These are phyloP conservation scores for Melanerpes aurifrons DNA, from an alignment of 2,113 vertebrate species.

Conservation along the genomic window DNA sequence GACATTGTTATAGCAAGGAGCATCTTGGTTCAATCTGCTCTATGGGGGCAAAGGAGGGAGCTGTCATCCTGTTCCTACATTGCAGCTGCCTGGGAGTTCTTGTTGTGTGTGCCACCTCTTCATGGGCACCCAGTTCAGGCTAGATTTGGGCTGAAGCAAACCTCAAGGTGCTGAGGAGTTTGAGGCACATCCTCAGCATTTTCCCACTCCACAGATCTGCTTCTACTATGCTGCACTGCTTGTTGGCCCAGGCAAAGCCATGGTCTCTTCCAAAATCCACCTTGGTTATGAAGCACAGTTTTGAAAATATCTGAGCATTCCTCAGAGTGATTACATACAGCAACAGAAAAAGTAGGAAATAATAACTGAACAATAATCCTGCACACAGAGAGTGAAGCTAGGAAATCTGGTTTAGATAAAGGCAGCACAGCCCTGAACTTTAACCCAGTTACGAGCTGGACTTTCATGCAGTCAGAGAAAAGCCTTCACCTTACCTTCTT, in stretches of 20 bases:
- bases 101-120: not conserved
- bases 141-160: not conserved
- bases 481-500: not conserved
- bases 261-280: not conserved
- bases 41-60: not conserved
- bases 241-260: not conserved
- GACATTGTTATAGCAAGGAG: not conserved
- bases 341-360: not conserved
- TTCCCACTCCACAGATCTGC: not conserved
- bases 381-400: not conserved
- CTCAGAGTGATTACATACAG: not conserved
- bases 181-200: not conserved
- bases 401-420: constrained; percentile 54
- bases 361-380: not conserved
- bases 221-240: not conserved
- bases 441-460: not conserved
- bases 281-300: not conserved
- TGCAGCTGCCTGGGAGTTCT: not conserved
- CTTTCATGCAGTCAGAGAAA: not conserved
- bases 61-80: not conserved
- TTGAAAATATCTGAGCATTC: not conserved
- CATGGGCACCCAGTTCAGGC: no score
- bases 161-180: not conserved
- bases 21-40: not conserved
- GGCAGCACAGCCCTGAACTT: not conserved